Evolutionary conservation across 2,113 vertebrate species (phyloP).

Genomic region (Procavia capensis): DNA sequence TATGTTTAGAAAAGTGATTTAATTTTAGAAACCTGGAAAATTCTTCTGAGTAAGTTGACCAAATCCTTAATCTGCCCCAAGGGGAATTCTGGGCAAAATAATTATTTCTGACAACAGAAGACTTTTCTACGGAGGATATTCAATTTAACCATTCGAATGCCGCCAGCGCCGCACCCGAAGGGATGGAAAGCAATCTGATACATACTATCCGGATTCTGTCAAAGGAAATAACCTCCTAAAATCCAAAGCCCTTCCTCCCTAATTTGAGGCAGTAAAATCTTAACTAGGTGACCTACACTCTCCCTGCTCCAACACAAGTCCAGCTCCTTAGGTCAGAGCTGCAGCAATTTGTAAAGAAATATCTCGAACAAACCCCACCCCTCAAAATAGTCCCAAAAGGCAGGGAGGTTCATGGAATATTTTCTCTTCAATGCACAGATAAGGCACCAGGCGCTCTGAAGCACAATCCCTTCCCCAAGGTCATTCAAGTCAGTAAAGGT

Average conservation of each 20-base stretch:
- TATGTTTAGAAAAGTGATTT: slow-evolving; percentile 82
- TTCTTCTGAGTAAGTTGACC: slow-evolving; percentile 83
- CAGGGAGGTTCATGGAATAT: slow-evolving; percentile 13
- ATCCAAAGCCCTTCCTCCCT: background rate
- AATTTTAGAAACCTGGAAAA: slow-evolving; percentile 82
- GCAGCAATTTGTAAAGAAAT: slow-evolving; percentile 28
- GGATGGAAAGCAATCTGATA: slow-evolving; percentile 64
- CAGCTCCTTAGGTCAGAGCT: slow-evolving; percentile 43
- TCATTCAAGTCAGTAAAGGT: slow-evolving; percentile 71
- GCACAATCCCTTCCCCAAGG: slow-evolving; percentile 71
- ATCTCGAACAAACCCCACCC: slow-evolving; percentile 40
- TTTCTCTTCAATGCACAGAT: background rate
- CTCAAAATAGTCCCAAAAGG: slow-evolving; percentile 61
- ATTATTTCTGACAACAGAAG: slow-evolving; percentile 77
- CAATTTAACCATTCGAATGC: slow-evolving; percentile 59
- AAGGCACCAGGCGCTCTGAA: slow-evolving; percentile 18
- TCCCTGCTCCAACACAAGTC: background rate
- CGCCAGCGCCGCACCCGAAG: slow-evolving; percentile 37
- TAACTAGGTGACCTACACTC: slow-evolving; percentile 47
- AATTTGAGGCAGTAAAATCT: slow-evolving; percentile 42
- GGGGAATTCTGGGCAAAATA: slow-evolving; percentile 81
- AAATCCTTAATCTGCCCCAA: slow-evolving; percentile 81
- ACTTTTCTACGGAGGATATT: slow-evolving; percentile 69
- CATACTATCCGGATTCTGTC: slow-evolving; percentile 32
- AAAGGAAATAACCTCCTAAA: slow-evolving; percentile 45